Evolutionary conservation across 2,797 vertebrate genomes (phyloP).

Genomic region (Etheostoma perlongum): DNA sequence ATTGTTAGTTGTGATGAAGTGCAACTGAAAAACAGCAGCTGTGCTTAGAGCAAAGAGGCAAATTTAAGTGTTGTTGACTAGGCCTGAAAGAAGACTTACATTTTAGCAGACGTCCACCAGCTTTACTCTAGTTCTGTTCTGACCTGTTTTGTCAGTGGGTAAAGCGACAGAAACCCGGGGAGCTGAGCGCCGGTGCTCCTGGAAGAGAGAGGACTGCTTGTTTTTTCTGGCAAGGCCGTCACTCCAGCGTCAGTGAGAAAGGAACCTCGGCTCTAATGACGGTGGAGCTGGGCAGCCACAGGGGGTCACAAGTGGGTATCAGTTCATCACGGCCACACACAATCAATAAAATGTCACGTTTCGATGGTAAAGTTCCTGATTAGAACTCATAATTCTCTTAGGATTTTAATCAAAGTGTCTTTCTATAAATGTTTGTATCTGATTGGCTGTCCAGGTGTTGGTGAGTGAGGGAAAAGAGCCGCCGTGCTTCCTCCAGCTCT

Average conservation of each 20-base stretch:
- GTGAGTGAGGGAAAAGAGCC: slow-evolving; percentile 88
- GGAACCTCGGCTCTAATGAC: slow-evolving; percentile 89
- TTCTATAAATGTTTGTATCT: slow-evolving; percentile 2
- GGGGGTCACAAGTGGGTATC: slow-evolving; percentile 82
- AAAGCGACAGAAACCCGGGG: slow-evolving; percentile 85
- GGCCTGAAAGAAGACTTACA: not conserved
- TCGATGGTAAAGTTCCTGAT: not conserved
- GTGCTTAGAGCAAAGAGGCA: not conserved
- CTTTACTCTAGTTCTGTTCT: slow-evolving; percentile 17
- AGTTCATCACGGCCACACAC: not conserved
- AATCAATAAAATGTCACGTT: not conserved
- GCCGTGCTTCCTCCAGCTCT: slow-evolving; percentile 88
- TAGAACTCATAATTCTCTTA: not conserved
- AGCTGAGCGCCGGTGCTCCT: slow-evolving; percentile 78
- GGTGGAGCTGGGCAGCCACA: slow-evolving; percentile 87
- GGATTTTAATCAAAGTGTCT: not conserved
- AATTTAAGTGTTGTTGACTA: not conserved
- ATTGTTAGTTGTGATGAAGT: not conserved
- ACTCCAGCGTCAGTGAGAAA: slow-evolving; percentile 85
- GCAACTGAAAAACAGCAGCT: not conserved
- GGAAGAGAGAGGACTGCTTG: slow-evolving; percentile 86
- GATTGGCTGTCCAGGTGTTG: slow-evolving; percentile 74
- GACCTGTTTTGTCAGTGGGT: slow-evolving; percentile 75
- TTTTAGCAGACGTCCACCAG: not conserved
- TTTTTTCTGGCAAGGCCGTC: slow-evolving; percentile 88